These are phyloP conservation scores for Macrocentrus cingulum DNA, from an alignment of 1,140 invertebrate genomes.

Conservation along the genomic window DNA sequence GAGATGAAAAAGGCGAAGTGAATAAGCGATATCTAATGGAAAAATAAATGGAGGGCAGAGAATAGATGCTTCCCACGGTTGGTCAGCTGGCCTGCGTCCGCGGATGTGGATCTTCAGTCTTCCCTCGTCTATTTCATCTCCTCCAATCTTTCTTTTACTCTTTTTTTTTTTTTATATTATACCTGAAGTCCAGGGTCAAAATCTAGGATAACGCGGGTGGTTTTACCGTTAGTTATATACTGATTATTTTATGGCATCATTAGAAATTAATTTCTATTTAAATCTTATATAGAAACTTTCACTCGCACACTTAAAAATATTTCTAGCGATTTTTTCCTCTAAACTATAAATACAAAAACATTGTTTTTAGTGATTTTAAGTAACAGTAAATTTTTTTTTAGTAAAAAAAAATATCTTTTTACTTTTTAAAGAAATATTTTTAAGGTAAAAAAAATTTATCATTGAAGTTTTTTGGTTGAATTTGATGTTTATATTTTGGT, in stretches of 20 bases:
- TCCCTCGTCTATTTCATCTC: conserved; percentile 28
- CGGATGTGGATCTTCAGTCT: conserved; percentile 26
- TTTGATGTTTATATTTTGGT: too few relatives aligned
- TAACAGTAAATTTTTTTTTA: too few relatives aligned
- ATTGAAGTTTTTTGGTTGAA: too few relatives aligned
- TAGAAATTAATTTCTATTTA: not conserved
- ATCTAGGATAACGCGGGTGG: conserved; percentile 31
- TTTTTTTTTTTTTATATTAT: conserved; percentile 46
- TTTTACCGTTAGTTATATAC: conserved; percentile 35
- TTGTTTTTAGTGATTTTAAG: too few relatives aligned
- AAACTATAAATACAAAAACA: too few relatives aligned
- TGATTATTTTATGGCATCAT: not conserved
- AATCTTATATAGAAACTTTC: too few relatives aligned
- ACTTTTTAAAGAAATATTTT: too few relatives aligned
- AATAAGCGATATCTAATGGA: not conserved
- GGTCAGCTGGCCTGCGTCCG: conserved; percentile 56
- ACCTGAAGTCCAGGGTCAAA: conserved; percentile 48
- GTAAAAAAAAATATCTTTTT: too few relatives aligned
- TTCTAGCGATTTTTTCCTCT: too few relatives aligned
- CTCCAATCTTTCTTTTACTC: conserved; percentile 14
- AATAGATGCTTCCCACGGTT: conserved; percentile 52
- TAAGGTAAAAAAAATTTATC: too few relatives aligned
- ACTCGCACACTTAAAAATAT: too few relatives aligned
- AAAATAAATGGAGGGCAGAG: conserved; percentile 17
- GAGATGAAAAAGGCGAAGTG: conserved; percentile 10